These are phyloP conservation scores for Podarcis raffonei DNA, from an alignment of 2,113 vertebrate species.

Conservation along the genomic window DNA sequence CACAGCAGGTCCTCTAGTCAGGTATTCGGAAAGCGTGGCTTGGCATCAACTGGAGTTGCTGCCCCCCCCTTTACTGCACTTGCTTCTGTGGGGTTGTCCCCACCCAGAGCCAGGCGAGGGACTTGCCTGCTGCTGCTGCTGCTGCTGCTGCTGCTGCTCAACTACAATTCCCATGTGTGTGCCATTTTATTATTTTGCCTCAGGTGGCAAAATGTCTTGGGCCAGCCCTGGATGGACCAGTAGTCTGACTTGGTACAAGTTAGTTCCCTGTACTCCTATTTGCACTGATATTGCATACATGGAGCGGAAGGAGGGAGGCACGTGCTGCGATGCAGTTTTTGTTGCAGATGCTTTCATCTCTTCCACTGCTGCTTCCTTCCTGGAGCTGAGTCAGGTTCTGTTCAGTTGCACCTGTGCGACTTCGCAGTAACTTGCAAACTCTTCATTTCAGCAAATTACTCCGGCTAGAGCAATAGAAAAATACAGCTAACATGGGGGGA, in stretches of 20 bases:
- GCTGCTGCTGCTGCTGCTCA: background rate
- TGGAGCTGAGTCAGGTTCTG: slow-evolving; percentile 50
- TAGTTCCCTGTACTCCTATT: background rate
- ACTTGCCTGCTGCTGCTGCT: background rate
- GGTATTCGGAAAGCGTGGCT: background rate
- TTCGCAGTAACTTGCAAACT: slow-evolving; percentile 31
- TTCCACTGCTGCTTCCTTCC: slow-evolving; percentile 11
- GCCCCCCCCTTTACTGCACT: too few relatives aligned
- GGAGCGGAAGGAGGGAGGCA: background rate
- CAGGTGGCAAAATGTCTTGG: too few relatives aligned
- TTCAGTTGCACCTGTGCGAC: slow-evolving; percentile 72
- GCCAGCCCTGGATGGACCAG: too few relatives aligned
- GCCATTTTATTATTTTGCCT: too few relatives aligned
- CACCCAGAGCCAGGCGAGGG: background rate
- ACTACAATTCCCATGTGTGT: too few relatives aligned
- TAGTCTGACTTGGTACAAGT: too few relatives aligned
- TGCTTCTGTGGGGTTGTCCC: background rate
- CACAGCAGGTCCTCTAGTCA: background rate
- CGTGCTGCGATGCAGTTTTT: too few relatives aligned
- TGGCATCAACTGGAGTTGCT: background rate
- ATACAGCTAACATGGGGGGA: slow-evolving; percentile 79
- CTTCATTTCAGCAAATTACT: slow-evolving; percentile 78
- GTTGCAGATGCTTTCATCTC: background rate
- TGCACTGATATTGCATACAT: background rate
- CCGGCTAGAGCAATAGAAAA: slow-evolving; percentile 80